Evolutionary conservation across 1,140 invertebrate genomes (phyloP), one percentile per base, ranked within the genome.

Genomic region (Uloborus diversus): DNA sequence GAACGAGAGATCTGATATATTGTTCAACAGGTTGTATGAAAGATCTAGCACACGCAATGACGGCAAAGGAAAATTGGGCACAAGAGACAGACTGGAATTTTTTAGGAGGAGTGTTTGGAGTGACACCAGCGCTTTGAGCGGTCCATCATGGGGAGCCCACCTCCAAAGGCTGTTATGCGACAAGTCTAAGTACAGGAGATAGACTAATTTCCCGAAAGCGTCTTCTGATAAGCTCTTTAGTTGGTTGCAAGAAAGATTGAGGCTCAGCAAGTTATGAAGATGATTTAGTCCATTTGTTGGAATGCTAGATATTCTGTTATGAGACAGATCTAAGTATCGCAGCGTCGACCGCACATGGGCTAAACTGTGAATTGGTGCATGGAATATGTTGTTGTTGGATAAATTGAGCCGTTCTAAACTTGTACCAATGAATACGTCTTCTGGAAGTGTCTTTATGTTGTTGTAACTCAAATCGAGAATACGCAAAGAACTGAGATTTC

Each of bases 391-490:
- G 64, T 83, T 83, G 28, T 75, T 61, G 0, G 82, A 76, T 27
- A 83, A 35, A 28, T 79, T 80, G 13, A 83, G 23, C 53, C 70
- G 56, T 53, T 82, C 80, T 3, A 84, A 33, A 27, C 37, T 76
- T 1, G 82, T 81, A 1, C 57, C 70, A 4, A 69, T 30, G 53
- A 84, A 84, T 4, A 73, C 68, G 28, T 80, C 73, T 33, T 73
- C 90, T 23, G 93, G 91, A 70, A 96, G 86, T 83, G 93, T 92
- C 37, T 91, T 90, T 25, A 96, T 89, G 7, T 89, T 86, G 86
- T 96, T 96, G 81, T 90, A 89, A 59, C 92, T 93, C 1, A 96
- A 85, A 85, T 96, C 93, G 14, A 96, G 85, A 49, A 91, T 90
- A 86, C 95, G 93, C 14, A 86, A 82, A 1, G 81, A 61, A 62